Evolutionary conservation across 2,797 vertebrate genomes (phyloP).

Genomic region (Acrocephalus scirpaceus): DNA sequence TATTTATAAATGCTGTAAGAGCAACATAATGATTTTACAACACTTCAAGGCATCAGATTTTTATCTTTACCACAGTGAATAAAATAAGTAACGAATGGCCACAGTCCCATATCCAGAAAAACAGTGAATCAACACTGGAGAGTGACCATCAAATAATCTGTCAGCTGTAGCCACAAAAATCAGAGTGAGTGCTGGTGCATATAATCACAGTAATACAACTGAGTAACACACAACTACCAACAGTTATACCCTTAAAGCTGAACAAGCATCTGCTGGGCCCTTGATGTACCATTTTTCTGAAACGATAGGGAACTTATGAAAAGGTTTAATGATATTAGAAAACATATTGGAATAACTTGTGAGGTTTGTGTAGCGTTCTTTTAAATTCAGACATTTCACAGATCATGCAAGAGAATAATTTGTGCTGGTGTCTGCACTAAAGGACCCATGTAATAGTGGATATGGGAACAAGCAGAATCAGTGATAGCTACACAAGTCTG

Average conservation of each 20-base stretch:
- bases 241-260: not conserved
- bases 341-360: not conserved
- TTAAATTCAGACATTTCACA: not conserved
- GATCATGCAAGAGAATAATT: not conserved
- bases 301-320: not conserved
- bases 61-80: not conserved
- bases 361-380: not conserved
- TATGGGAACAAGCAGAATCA: not conserved
- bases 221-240: not conserved
- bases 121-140: not conserved
- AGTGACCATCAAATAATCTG: not conserved
- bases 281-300: not conserved
- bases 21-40: not conserved
- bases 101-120: not conserved
- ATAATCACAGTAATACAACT: not conserved
- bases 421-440: rapidly evolving
- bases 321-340: not conserved
- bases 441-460: not conserved
- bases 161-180: not conserved
- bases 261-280: not conserved
- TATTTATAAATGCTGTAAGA: not conserved
- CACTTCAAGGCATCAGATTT: not conserved
- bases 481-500: not conserved
- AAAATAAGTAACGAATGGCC: not conserved
- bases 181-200: not conserved